phyloP scores from a whole-genome alignment of 1,140 invertebrate genomes.

The Philotrypesis tridentata region DNA sequence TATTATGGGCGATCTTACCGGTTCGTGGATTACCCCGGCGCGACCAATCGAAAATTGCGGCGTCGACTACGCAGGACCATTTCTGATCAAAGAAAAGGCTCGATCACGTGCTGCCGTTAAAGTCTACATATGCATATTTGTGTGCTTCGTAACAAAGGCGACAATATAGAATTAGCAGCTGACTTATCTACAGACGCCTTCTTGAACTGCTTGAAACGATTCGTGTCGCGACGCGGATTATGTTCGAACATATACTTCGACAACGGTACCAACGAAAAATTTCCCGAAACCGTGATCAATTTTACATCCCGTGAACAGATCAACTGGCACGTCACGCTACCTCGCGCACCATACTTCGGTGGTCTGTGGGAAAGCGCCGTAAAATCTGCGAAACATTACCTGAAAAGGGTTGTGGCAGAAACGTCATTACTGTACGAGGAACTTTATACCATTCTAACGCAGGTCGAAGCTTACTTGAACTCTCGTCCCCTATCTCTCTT shows the following conservation, averaged over 20 bases:
- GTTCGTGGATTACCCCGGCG: neutral
- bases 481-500: conserved; percentile 50
- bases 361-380: conserved; percentile 20
- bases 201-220: neutral
- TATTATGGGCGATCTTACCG: neutral
- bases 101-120: neutral
- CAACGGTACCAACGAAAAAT: conserved; percentile 12
- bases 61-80: neutral
- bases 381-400: conserved; percentile 43
- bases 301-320: conserved; percentile 5
- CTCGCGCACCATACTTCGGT: conserved; percentile 18
- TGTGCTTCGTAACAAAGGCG: neutral
- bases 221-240: conserved; percentile 17
- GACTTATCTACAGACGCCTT: neutral
- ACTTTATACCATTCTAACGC: conserved; percentile 46
- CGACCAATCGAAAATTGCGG: neutral
- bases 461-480: conserved; percentile 54
- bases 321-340: conserved; percentile 55
- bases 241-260: conserved; percentile 1
- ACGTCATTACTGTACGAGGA: conserved; percentile 49
- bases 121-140: neutral
- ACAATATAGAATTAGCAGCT: neutral
- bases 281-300: neutral
- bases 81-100: neutral
- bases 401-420: conserved; percentile 45